These are phyloP conservation scores for Turdus rufiventris DNA, from an alignment of 2,113 vertebrate species.

Conservation along the genomic window DNA sequence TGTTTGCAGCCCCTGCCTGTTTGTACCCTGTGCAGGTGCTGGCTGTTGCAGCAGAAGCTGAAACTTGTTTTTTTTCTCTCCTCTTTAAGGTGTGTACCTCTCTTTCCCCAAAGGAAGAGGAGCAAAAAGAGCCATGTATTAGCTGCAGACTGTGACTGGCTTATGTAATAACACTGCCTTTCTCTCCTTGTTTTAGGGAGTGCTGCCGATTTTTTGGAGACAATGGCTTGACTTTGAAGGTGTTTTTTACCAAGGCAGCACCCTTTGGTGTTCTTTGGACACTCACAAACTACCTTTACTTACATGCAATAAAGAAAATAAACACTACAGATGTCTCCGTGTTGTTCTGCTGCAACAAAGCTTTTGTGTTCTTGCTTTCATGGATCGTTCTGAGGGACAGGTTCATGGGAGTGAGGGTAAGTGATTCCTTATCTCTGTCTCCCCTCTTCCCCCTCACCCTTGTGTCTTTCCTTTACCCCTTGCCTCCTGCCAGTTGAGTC, in stretches of 20 bases:
- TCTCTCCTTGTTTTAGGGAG: conserved; percentile 82
- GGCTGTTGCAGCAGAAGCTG: background rate
- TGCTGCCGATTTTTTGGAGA: conserved; percentile 94
- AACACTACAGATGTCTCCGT: conserved; percentile 93
- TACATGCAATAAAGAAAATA: conserved; percentile 97
- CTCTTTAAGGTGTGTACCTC: background rate
- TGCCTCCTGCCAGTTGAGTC: accelerated
- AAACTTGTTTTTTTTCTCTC: background rate
- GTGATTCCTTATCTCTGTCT: conserved; percentile 67
- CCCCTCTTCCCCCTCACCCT: background rate
- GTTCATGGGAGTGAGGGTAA: conserved; percentile 99
- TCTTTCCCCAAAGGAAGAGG: background rate
- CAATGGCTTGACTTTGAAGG: conserved; percentile 91
- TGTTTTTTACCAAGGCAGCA: conserved; percentile 92
- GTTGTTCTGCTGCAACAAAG: conserved; percentile 98
- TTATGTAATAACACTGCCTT: conserved; percentile 59
- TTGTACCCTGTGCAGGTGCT: background rate
- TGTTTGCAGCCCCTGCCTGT: background rate
- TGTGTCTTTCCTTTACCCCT: background rate
- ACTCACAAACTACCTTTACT: conserved; percentile 97
- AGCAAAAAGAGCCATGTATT: background rate
- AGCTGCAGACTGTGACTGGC: background rate
- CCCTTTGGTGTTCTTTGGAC: conserved; percentile 95
- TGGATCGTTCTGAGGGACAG: conserved; percentile 97
- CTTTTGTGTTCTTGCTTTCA: conserved; percentile 97